These are phyloP conservation scores for Cyrtonyx montezumae DNA, from an alignment of 2,113 vertebrate species.

Conservation along the genomic window DNA sequence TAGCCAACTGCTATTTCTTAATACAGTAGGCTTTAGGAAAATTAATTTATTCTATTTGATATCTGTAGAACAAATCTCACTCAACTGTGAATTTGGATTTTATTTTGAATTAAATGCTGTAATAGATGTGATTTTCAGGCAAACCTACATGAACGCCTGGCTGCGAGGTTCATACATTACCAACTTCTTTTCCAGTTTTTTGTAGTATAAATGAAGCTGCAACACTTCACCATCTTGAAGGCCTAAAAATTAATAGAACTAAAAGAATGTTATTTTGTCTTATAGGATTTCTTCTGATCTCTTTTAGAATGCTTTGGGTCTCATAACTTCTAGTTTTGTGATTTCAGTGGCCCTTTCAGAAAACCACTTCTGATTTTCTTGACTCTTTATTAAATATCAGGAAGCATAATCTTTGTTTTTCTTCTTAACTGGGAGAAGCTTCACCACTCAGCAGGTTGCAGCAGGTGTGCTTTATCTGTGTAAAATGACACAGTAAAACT, in stretches of 20 bases:
- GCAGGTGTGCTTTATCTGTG: background rate
- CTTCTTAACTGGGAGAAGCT: background rate
- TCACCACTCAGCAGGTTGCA: background rate
- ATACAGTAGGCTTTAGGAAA: background rate
- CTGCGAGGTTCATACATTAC: background rate
- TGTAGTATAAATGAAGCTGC: background rate
- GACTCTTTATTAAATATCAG: background rate
- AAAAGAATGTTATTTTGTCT: background rate
- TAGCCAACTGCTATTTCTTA: background rate
- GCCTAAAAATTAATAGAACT: background rate
- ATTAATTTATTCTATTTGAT: background rate
- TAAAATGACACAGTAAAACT: background rate
- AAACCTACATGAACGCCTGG: background rate
- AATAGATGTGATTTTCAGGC: background rate
- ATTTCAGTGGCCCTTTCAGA: background rate
- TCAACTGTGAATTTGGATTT: background rate
- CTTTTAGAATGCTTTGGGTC: background rate
- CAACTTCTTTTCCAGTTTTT: background rate
- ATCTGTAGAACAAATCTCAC: background rate
- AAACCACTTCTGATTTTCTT: background rate
- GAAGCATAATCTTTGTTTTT: background rate
- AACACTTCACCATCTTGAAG: background rate
- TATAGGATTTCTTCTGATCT: background rate
- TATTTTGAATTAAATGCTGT: background rate
- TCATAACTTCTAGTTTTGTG: background rate